These are phyloP conservation scores for Didymodactylos carnosus DNA, from an alignment of 2,888 invertebrate species.

Conservation along the genomic window DNA sequence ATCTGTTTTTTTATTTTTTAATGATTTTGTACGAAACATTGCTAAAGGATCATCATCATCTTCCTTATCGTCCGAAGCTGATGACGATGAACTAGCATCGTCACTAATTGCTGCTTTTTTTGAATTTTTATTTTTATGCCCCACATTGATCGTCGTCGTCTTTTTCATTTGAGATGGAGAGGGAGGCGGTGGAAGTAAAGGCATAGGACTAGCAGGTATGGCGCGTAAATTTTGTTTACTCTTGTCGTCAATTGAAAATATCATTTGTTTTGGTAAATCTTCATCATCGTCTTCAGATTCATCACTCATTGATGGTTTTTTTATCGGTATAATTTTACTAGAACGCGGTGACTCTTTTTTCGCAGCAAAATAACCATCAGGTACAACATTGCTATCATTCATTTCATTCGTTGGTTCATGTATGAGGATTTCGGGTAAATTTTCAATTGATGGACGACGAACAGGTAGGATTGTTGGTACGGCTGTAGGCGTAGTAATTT, in stretches of 20 bases:
- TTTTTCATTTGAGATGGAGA: too few relatives aligned
- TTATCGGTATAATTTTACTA: neutral
- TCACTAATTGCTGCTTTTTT: neutral
- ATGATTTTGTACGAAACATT: neutral
- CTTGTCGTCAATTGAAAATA: neutral
- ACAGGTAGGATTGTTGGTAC: neutral
- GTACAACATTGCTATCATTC: constrained; percentile 13
- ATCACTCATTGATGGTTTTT: neutral
- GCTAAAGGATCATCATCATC: neutral
- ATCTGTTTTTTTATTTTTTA: neutral
- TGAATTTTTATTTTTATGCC: too few relatives aligned
- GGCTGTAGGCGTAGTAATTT: neutral
- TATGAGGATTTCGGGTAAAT: neutral
- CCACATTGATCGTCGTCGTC: too few relatives aligned
- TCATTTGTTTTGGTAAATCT: too few relatives aligned
- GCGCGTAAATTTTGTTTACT: neutral
- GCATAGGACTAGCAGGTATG: neutral
- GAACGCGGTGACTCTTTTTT: too few relatives aligned
- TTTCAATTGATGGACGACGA: neutral
- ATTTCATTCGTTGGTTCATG: constrained; percentile 8
- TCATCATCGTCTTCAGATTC: neutral
- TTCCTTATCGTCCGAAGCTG: neutral
- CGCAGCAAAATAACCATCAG: constrained; percentile 3
- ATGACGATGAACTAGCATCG: neutral
- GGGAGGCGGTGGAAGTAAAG: neutral